These are phyloP conservation scores for Pandion haliaetus DNA, from an alignment of 2,113 vertebrate genomes.

Conservation along the genomic window DNA sequence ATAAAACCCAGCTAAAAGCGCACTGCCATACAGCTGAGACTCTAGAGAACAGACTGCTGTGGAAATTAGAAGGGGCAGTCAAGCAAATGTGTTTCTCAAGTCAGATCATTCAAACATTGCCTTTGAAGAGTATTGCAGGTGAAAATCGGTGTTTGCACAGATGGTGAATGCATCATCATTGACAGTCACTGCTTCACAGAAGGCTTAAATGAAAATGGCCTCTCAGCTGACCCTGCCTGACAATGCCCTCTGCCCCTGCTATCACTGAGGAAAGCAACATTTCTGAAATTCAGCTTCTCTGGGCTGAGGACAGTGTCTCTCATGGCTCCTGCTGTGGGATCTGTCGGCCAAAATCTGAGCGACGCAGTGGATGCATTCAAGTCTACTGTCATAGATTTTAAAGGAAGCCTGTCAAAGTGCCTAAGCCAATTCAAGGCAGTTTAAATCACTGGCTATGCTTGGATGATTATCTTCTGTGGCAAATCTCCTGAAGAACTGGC, in stretches of 20 bases:
- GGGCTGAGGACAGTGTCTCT: not conserved
- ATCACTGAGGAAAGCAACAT: not conserved
- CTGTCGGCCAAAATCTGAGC: conserved; percentile 20
- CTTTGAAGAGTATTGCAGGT: not conserved
- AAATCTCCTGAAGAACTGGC: not conserved
- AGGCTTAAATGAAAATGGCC: not conserved
- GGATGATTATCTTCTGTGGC: not conserved
- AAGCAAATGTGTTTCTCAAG: not conserved
- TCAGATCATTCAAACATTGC: not conserved
- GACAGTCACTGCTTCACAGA: not conserved
- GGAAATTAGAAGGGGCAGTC: not conserved
- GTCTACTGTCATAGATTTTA: not conserved
- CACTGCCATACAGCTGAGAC: not conserved
- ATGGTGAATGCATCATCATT: not conserved
- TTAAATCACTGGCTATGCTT: not conserved
- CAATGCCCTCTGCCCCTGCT: not conserved
- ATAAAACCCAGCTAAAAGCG: not conserved
- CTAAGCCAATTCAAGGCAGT: not conserved
- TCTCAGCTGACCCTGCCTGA: not conserved
- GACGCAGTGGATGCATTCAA: not conserved
- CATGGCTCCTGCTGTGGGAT: not conserved
- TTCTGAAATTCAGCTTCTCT: not conserved
- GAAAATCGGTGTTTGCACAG: not conserved
- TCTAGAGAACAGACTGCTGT: not conserved
- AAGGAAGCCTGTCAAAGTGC: conserved; percentile 34